These are phyloP conservation scores for Ciconia nigra DNA, from an alignment of 2,797 vertebrate species.

Conservation along the genomic window DNA sequence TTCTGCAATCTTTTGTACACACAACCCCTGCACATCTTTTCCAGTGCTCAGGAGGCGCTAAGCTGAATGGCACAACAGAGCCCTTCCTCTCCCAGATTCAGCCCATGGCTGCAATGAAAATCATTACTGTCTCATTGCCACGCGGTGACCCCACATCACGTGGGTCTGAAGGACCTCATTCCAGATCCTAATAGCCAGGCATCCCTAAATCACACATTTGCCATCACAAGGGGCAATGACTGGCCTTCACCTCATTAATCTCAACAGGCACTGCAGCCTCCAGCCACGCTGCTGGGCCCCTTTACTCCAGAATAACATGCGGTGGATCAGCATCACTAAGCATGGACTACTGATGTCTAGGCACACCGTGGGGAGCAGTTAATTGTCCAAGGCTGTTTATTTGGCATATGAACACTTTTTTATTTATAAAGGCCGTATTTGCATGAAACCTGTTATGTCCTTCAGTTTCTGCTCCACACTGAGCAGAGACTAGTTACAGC, in stretches of 20 bases:
- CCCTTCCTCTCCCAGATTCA: neutral
- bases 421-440: neutral
- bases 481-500: neutral
- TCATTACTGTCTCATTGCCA: neutral
- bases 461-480: neutral
- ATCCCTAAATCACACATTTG: neutral
- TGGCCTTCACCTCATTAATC: neutral
- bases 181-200: neutral
- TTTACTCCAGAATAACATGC: neutral
- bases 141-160: accelerated
- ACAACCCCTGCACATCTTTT: neutral
- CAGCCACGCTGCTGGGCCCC: neutral
- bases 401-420: neutral
- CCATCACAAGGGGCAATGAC: neutral
- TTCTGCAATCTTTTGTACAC: neutral
- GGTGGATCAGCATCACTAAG: neutral
- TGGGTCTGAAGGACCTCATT: neutral
- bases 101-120: neutral
- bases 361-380: neutral
- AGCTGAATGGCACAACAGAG: neutral
- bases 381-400: neutral
- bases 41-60: neutral
- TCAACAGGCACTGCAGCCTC: neutral
- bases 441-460: neutral
- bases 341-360: neutral